A percentile compares a stretch with the other conserved stretches of the same genome.
These are phyloP conservation scores for Daboia siamensis DNA, from an alignment of 2,113 vertebrate species.

Conservation along the genomic window DNA sequence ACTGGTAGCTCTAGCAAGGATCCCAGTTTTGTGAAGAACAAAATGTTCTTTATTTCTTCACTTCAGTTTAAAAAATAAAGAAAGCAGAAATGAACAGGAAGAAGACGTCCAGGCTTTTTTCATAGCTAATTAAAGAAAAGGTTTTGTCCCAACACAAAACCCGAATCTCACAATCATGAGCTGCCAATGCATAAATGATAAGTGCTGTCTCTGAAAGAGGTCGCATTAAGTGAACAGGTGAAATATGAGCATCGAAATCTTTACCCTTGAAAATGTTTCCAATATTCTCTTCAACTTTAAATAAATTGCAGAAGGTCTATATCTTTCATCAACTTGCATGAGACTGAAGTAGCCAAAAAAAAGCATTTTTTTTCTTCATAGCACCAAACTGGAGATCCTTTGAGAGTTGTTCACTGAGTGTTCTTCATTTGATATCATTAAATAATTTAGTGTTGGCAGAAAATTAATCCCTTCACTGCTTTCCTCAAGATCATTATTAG, in stretches of 20 bases:
- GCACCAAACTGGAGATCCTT: neutral
- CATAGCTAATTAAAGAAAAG: neutral
- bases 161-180: neutral
- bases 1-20: neutral
- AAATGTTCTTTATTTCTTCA: neutral
- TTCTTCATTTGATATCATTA: neutral
- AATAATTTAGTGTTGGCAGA: neutral
- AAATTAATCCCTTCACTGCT: neutral
- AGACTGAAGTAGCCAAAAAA: neutral
- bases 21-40: neutral
- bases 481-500: neutral
- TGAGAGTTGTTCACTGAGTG: neutral
- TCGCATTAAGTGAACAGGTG: neutral
- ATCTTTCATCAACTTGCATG: neutral
- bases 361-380: neutral
- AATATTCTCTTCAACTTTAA: neutral
- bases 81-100: neutral
- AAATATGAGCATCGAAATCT: neutral
- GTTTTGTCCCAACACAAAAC: neutral
- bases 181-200: neutral
- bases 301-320: neutral
- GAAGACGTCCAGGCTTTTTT: neutral
- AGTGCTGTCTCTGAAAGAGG: neutral
- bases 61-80: neutral
- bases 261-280: neutral